Conservation (phyloP, 2,888 invertebrate species). For the Hirtodrosophila histrioides region DNA sequence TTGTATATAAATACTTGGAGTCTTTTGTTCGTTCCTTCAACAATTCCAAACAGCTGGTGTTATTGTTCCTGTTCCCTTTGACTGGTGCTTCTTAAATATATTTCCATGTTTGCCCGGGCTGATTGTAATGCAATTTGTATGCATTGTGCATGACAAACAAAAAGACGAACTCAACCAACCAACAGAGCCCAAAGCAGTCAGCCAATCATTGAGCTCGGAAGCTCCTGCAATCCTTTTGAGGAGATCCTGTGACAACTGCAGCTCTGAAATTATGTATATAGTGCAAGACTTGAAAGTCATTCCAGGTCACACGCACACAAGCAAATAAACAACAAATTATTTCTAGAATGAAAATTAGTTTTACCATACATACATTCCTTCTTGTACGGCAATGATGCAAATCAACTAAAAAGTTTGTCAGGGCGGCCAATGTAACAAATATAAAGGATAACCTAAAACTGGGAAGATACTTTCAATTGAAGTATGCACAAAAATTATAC, state of each 20-base stretch:
- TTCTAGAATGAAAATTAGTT: conserved; percentile 68
- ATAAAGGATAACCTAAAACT: too few species aligned
- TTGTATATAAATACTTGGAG: conserved; percentile 61
- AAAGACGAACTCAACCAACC: conserved; percentile 45
- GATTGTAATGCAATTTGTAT: conserved; percentile 80
- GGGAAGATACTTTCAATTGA: too few species aligned
- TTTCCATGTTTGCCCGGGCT: conserved; percentile 66
- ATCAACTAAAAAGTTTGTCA: too few species aligned
- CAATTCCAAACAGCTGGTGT: conserved; percentile 43
- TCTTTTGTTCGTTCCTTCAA: conserved; percentile 47
- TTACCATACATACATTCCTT: conserved; percentile 11
- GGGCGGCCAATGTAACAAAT: too few species aligned
- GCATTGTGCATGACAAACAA: conserved; percentile 78
- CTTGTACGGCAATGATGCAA: too few species aligned
- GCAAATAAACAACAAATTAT: conserved; percentile 60
- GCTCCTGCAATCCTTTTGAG: conserved; percentile 24
- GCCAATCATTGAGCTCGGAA: conserved; percentile 43
- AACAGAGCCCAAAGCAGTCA: conserved; percentile 21
- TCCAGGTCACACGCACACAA: conserved; percentile 25
- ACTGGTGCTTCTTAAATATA: conserved; percentile 57
- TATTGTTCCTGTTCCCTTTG: conserved; percentile 26
- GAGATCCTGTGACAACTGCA: conserved; percentile 24
- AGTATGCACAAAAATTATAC: too few species aligned
- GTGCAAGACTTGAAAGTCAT: conserved; percentile 49
- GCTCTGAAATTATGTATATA: conserved; percentile 46